Percentiles rank a stretch among this genome's conserved stretches.
Evolutionary conservation across 2,797 vertebrate species (phyloP).

Genomic region (Hypotaenidia okinawae): DNA sequence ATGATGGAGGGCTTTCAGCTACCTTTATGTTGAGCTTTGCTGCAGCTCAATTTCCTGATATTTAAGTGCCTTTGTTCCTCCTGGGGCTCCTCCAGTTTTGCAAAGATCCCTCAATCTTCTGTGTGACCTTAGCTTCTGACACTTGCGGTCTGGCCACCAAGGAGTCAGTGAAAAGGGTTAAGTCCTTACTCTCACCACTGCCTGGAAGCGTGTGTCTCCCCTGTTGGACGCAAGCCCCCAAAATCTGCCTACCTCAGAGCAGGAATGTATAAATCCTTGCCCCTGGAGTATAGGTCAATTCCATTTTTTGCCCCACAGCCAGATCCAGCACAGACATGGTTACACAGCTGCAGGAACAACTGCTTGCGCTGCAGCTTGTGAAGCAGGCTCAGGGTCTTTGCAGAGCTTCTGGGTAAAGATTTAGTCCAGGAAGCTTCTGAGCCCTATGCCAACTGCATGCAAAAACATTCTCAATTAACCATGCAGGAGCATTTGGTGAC

Average conservation of each 20-base stretch:
- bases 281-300: not conserved
- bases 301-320: fast-evolving
- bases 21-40: not conserved
- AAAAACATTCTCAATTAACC: not conserved
- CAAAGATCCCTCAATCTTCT: not conserved
- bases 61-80: not conserved
- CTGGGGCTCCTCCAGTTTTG: not conserved
- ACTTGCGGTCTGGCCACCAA: not conserved
- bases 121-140: not conserved
- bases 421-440: not conserved
- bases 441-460: not conserved
- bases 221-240: not conserved
- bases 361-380: not conserved
- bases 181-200: not conserved
- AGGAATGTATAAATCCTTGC: not conserved
- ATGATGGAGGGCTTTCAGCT: not conserved
- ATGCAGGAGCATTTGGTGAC: not conserved
- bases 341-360: not conserved
- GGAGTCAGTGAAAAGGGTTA: not conserved
- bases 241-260: not conserved
- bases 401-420: not conserved
- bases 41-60: not conserved
- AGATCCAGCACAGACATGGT: not conserved
- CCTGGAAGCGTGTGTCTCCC: not conserved
- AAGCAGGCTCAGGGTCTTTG: not conserved